Base-by-base conservation (phyloP, 2,113 vertebrate genomes). In the Spea multiplicata region DNA sequence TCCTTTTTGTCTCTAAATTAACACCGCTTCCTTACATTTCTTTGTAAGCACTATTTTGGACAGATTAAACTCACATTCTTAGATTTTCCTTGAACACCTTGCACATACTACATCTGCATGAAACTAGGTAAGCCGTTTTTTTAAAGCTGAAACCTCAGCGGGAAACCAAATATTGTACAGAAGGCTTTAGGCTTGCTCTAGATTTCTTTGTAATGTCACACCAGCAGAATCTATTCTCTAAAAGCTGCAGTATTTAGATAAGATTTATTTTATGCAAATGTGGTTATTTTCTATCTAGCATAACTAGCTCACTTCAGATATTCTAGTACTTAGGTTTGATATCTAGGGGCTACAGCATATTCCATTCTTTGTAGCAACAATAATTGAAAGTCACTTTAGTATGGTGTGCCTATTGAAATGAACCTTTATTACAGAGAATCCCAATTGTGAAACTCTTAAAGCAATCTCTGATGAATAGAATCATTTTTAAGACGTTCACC, bases 181-280 rank as follows among this genome's bases (percentile, higher is more conserved):
- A 64, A 70, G 17, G 55, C 55, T 70, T 48, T 61, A 78, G 75
- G 66, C 61, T 52, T 44, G 44, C 44, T 77, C 6, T 78, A 62
- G 55, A 66, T 14, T 64, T 61, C 55, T 62, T 71, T 78, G 46
- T 64, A 71, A 62, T 64, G 44, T 57, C 30, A 13, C 13, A 57
- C n/a, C 70, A 55, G 46, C 57, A 59, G n/a, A 70, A 62, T 50
- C 55, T 59, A 62, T 78, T 78, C 75, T 71, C 67, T 65, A 16
- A 78, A 64, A 71, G 76, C 47, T 71, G 67, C 48, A 9, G 76
- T 49, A 78, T 78, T 78, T 71, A 78, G 76, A 78, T 78, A 71
- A 65, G 76, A 71, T 71, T 71, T 71, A 78, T 78, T 78, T 78
- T 78, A 77, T 78, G 68, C 49, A 78, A 71, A 78, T 71, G 67